A percentile compares a stretch with the other conserved stretches of the same genome.
phyloP scores from a whole-genome alignment of 2,797 vertebrate genomes.

The Anisognathus igniventris region DNA sequence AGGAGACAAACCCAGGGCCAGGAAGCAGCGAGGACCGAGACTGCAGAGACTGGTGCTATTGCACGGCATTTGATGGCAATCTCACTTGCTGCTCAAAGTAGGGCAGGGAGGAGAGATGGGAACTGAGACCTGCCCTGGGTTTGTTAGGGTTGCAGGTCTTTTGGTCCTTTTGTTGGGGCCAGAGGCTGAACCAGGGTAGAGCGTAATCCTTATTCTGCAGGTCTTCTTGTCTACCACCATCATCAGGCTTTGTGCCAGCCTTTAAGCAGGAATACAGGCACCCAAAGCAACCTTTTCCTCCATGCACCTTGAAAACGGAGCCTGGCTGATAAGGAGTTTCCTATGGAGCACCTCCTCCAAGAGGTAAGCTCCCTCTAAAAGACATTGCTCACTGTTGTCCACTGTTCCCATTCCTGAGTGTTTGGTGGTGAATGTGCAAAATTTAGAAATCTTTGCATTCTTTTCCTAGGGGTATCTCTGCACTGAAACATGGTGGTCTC shows the following conservation, averaged over 20 bases:
- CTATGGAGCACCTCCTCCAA: not conserved
- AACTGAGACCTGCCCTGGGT: not conserved
- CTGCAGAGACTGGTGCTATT: not conserved
- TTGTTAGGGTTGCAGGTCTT: not conserved
- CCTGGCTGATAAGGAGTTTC: not conserved
- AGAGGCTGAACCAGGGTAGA: not conserved
- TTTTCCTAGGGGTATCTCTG: not conserved
- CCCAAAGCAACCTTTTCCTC: not conserved
- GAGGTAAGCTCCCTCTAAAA: not conserved
- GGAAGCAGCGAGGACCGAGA: not conserved
- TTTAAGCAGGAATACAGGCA: not conserved
- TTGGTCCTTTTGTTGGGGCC: not conserved
- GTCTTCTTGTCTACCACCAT: not conserved
- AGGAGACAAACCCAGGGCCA: not conserved
- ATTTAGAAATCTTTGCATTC: not conserved
- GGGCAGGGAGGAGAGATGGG: not conserved
- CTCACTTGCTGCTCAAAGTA: not conserved
- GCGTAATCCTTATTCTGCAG: not conserved
- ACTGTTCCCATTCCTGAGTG: not conserved
- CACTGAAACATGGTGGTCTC: not conserved
- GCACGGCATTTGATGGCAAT: fast-evolving
- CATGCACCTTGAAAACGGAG: not conserved
- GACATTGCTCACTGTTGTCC: not conserved
- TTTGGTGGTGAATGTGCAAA: not conserved
- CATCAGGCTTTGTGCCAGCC: not conserved